phyloP scores from a whole-genome alignment of 2,113 vertebrate species.

The Paedocypris sp. region DNA sequence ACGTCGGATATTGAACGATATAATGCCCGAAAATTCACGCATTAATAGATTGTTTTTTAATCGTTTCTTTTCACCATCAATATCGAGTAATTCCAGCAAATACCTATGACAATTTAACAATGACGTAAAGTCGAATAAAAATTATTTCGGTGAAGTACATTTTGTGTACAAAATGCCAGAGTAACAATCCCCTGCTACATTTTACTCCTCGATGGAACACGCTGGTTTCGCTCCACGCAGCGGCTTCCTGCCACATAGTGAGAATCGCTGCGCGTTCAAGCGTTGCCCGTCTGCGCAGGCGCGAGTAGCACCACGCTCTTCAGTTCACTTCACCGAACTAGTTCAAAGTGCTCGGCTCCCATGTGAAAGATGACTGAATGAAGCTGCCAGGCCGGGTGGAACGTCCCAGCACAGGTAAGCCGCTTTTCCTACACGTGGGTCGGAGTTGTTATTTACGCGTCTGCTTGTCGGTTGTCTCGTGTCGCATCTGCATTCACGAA shows the following conservation, averaged over 20 bases:
- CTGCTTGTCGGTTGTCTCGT: neutral
- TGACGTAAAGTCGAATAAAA: too few species aligned
- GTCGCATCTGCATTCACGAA: too few species aligned
- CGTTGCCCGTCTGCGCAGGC: neutral
- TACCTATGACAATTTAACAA: too few species aligned
- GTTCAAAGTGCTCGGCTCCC: neutral
- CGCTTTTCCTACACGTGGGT: neutral
- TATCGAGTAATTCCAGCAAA: too few species aligned
- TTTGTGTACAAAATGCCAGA: too few species aligned
- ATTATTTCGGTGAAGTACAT: neutral
- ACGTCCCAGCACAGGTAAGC: neutral
- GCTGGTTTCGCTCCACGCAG: too few species aligned
- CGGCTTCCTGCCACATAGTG: neutral
- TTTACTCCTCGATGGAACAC: neutral
- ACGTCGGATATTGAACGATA: too few species aligned
- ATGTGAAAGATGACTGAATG: neutral
- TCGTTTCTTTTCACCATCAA: too few species aligned
- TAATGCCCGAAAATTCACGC: too few species aligned
- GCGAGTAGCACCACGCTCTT: neutral
- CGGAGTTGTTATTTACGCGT: neutral
- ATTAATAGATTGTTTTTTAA: too few species aligned
- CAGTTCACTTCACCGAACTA: neutral
- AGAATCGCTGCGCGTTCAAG: too few species aligned
- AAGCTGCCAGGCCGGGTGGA: neutral
- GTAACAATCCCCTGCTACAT: neutral